Percentiles rank a stretch among this genome's conserved stretches.
These are phyloP conservation scores for Labeo rohita DNA, from an alignment of 2,113 vertebrate genomes.

Conservation along the genomic window DNA sequence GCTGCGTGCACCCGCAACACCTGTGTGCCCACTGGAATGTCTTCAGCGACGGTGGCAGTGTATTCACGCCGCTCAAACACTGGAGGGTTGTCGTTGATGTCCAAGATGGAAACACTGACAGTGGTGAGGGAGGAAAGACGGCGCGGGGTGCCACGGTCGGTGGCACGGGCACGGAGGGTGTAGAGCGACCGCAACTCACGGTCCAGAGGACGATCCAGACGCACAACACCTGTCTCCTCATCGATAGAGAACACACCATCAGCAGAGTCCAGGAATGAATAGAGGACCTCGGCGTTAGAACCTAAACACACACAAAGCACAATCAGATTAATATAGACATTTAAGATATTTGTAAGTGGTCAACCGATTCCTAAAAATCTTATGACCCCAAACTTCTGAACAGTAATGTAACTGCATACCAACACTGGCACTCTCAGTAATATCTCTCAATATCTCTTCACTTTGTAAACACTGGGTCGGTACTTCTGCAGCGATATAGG, in stretches of 20 bases:
- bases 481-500: too few relatives aligned
- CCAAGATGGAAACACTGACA: slow-evolving; percentile 87
- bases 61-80: slow-evolving; percentile 96
- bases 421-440: background rate
- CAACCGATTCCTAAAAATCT: too few relatives aligned
- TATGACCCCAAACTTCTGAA: background rate
- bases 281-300: slow-evolving; percentile 84
- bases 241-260: slow-evolving; percentile 91
- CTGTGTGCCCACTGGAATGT: slow-evolving; percentile 82
- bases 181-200: slow-evolving; percentile 85
- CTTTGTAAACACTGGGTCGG: too few relatives aligned
- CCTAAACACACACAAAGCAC: slow-evolving; percentile 70
- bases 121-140: slow-evolving; percentile 80
- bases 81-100: slow-evolving; percentile 97
- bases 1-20: slow-evolving; percentile 90
- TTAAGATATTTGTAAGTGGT: too few relatives aligned
- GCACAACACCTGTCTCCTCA: slow-evolving; percentile 85
- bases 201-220: slow-evolving; percentile 86
- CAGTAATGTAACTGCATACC: background rate
- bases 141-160: slow-evolving; percentile 85
- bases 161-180: slow-evolving; percentile 81
- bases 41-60: slow-evolving; percentile 83
- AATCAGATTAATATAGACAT: background rate
- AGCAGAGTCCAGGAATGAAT: slow-evolving; percentile 84
- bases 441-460: background rate